These are phyloP conservation scores for Amphiprion ocellaris DNA, from an alignment of 2,113 vertebrate genomes.

Conservation along the genomic window DNA sequence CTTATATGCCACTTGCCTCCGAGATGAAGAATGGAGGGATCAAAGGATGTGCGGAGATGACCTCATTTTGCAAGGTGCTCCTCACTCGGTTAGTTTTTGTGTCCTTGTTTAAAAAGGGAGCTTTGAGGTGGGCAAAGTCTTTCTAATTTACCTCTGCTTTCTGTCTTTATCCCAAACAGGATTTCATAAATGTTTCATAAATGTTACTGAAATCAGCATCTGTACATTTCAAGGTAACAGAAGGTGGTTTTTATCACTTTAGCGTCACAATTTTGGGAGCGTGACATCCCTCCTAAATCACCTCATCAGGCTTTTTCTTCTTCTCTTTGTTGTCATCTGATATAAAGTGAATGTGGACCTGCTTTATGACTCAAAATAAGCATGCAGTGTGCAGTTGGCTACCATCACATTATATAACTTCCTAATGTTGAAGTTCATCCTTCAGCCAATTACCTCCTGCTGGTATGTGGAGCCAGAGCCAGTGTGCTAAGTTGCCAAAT, in stretches of 20 bases:
- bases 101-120: constrained; percentile 12
- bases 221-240: not conserved
- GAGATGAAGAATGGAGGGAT: constrained; percentile 74
- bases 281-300: too few species aligned
- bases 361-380: not conserved
- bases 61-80: constrained; percentile 70
- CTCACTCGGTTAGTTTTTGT: constrained; percentile 39
- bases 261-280: too few species aligned
- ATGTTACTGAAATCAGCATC: not conserved
- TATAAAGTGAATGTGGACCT: not conserved
- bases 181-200: not conserved
- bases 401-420: constrained; percentile 19
- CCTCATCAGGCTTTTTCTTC: too few species aligned
- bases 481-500: constrained; percentile 1
- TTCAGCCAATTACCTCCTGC: constrained; percentile 21
- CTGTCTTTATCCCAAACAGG: not conserved
- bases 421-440: constrained; percentile 12
- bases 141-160: not conserved
- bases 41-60: constrained; percentile 70
- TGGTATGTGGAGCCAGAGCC: constrained; percentile 11
- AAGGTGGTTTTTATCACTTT: not conserved
- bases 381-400: not conserved
- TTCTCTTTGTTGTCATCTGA: too few species aligned
- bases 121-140: not conserved
- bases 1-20: constrained; percentile 60